phyloP scores from a whole-genome alignment of 1,140 invertebrate genomes.

The Cyclargus thomasi region DNA sequence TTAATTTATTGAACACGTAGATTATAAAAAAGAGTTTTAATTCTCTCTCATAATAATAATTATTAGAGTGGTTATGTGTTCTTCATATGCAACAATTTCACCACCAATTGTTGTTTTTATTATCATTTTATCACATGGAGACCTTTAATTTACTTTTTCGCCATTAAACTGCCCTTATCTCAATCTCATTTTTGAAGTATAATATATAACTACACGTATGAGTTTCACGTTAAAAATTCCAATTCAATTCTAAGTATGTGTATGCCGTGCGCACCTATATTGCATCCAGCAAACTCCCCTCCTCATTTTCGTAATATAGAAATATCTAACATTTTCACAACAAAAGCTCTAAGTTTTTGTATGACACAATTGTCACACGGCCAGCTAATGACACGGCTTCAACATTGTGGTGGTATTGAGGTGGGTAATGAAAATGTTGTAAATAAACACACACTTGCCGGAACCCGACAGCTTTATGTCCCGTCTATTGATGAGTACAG shows the following conservation, averaged over 20 bases:
- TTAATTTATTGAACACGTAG: background rate
- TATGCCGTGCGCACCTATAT: too few species aligned
- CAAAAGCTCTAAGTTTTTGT: constrained; percentile 11
- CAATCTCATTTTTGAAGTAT: too few species aligned
- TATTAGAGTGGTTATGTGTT: background rate
- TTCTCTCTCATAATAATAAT: background rate
- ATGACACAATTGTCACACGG: background rate
- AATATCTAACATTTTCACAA: background rate
- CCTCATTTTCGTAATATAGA: too few species aligned
- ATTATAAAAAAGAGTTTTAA: background rate
- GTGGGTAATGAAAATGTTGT: constrained; percentile 47
- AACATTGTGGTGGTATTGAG: constrained; percentile 40
- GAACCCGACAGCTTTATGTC: constrained; percentile 53
- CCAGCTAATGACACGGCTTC: constrained; percentile 7
- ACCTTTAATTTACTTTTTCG: too few species aligned
- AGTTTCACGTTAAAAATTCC: too few species aligned
- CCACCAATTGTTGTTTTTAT: too few species aligned
- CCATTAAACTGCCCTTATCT: too few species aligned
- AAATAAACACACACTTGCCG: constrained; percentile 47
- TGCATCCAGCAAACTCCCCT: too few species aligned
- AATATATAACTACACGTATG: too few species aligned
- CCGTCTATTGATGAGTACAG: constrained; percentile 55
- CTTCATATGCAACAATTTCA: too few species aligned
- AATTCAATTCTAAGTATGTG: too few species aligned
- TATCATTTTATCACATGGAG: too few species aligned